Evolutionary conservation across 2,797 vertebrate genomes (phyloP), one percentile per base, ranked within the genome.

Genomic region (Calcarius lapponicus): DNA sequence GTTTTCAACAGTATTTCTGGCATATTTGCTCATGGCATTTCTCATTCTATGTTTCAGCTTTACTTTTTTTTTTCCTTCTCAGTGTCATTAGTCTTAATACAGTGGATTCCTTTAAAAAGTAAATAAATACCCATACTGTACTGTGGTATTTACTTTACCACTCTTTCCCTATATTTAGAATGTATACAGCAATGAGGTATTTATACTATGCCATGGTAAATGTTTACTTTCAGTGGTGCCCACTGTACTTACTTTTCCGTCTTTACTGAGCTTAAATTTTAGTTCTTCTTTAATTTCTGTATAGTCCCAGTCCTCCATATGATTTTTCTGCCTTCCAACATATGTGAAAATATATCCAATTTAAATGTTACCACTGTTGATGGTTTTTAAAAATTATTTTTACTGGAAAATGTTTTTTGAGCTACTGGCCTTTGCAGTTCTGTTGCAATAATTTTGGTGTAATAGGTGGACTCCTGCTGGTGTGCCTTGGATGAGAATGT

Each of bases 201-300:
- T 97, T 96, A 95, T 95, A 80, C 80, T 94, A 95, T 96, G 94
- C 96, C 95, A 96, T 96, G 93, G 84, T 94, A 97, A 97, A 97
- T 95, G 88, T 97, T 97, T 97, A 48, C 89, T 96, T 96, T 97
- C 82, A 78, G 24, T 95, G 89, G 65, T 94, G 62, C 53, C 86
- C 85, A 88, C 93, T 95, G 84, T 89, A 96, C 88, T 96, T 93
- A 94, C 50, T 92, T 97, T 97, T 96, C 96, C 86, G 71, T 86
- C 94, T 92, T 90, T 78, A 76, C 85, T 79, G 66, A 94, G 62
- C 70, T 90, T 91, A 72, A 86, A 86, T 91, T 94, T 91, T 92
- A 71, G 66, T 57, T 92, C 40, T 47, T 92, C 96, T 96, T 93
- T 89, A 60, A 79, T 88, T 95, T 93, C 72, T 38, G 4, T 82